A percentile compares a stretch with the other conserved stretches of the same genome.
These are phyloP conservation scores for Pomacea maculata DNA, from an alignment of 1,140 invertebrate species.

Conservation along the genomic window DNA sequence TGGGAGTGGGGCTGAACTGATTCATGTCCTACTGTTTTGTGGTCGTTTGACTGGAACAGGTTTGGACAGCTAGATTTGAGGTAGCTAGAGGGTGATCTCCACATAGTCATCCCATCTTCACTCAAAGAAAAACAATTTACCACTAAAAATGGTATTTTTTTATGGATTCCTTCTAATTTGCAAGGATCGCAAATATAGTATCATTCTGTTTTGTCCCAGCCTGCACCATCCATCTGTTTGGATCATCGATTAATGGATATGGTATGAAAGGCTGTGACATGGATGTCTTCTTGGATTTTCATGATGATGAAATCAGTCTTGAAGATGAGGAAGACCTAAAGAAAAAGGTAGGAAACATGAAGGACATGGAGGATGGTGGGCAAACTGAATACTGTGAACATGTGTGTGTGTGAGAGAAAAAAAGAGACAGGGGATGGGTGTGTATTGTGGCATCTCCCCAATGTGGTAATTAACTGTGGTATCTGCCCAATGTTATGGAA, in stretches of 20 bases:
- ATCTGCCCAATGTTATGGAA: no score
- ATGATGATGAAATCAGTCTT: conserved; percentile 14
- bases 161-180: neutral
- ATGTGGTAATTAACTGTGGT: neutral
- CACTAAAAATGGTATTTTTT: neutral
- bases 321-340: conserved; percentile 11
- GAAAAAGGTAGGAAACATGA: neutral
- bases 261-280: conserved; percentile 60
- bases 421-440: neutral
- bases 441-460: neutral
- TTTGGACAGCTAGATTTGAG: no score
- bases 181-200: neutral
- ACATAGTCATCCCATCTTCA: no score
- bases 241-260: conserved; percentile 63
- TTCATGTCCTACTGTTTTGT: no score
- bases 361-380: no score
- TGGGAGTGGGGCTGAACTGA: no score
- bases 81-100: no score
- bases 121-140: no score
- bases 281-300: conserved; percentile 57
- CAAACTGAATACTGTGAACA: no score
- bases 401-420: neutral
- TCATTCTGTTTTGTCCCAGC: conserved; percentile 39
- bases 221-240: conserved; percentile 57
- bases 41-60: no score